Conservation (phyloP, 2,888 invertebrate genomes). For the Cataglyphis albicans region DNA sequence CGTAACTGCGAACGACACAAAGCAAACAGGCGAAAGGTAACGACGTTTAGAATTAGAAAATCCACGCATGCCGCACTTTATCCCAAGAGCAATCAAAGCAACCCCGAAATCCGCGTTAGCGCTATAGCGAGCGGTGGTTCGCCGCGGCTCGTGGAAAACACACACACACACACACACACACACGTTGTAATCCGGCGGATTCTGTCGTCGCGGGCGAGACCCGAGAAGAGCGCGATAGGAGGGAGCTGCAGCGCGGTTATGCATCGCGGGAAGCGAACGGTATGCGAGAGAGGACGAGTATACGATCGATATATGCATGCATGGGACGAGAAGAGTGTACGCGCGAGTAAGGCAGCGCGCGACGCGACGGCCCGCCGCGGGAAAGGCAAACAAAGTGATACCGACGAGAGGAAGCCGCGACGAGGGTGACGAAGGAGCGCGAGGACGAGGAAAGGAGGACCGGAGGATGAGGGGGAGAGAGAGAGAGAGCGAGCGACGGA, state of each 20-base stretch:
- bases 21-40: conserved; percentile 34
- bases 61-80: conserved; percentile 7
- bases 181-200: conserved; percentile 59
- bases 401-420: conserved; percentile 56
- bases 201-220: conserved; percentile 38
- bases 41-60: conserved; percentile 28
- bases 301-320: conserved; percentile 51
- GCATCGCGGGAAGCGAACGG: conserved; percentile 68
- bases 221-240: conserved; percentile 38
- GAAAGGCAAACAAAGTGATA: conserved; percentile 75
- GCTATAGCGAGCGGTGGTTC: conserved; percentile 33
- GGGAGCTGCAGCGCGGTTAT: conserved; percentile 68
- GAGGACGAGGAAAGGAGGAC: conserved; percentile 13
- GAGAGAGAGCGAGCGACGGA: not conserved
- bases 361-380: conserved; percentile 56
- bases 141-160: conserved; percentile 51
- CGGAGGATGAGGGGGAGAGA: conserved; percentile 30
- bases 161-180: conserved; percentile 61
- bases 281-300: conserved; percentile 40
- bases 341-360: conserved; percentile 51
- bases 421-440: conserved; percentile 53
- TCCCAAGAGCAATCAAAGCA: conserved; percentile 43
- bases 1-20: conserved; percentile 36
- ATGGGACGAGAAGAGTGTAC: conserved; percentile 53
- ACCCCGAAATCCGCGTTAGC: conserved; percentile 41